Evolutionary conservation across 2,888 invertebrate genomes (phyloP).

Genomic region (Ectemnius lituratus): DNA sequence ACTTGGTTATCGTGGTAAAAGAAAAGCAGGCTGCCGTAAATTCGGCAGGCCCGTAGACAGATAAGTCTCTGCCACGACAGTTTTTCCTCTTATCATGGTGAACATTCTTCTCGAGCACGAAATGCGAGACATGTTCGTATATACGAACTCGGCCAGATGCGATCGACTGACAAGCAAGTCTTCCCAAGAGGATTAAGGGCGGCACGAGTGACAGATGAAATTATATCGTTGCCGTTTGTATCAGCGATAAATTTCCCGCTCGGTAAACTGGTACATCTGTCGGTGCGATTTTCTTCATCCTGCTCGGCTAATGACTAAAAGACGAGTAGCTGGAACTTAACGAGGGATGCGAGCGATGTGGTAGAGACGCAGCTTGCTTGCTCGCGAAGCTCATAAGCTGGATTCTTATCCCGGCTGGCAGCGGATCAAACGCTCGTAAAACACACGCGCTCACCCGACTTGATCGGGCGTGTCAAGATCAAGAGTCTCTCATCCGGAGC

Average conservation of each 20-base stretch:
- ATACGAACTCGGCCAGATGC: too few relatives aligned
- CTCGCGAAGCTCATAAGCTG: constrained; percentile 40
- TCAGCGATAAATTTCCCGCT: too few relatives aligned
- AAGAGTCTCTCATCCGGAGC: constrained; percentile 12
- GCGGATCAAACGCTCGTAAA: constrained; percentile 54
- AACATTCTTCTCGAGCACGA: too few relatives aligned
- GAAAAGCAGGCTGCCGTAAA: constrained; percentile 31
- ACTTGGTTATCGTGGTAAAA: constrained; percentile 16
- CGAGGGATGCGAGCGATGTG: background rate
- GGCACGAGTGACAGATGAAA: too few relatives aligned
- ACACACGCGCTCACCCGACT: constrained; percentile 46
- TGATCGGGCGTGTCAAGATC: constrained; percentile 40
- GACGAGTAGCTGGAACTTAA: constrained; percentile 13
- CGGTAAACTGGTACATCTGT: too few relatives aligned
- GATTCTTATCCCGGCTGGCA: constrained; percentile 29
- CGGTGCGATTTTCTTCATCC: background rate
- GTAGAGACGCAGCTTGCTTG: background rate
- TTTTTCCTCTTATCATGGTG: too few relatives aligned
- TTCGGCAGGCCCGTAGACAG: background rate
- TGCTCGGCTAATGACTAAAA: constrained; percentile 19
- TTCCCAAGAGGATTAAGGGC: too few relatives aligned
- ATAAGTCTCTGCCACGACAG: too few relatives aligned
- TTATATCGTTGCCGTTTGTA: too few relatives aligned
- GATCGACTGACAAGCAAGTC: too few relatives aligned
- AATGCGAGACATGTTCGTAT: background rate